Evolutionary conservation across 1,140 invertebrate species (phyloP).

Genomic region (Cherax quadricarinatus): DNA sequence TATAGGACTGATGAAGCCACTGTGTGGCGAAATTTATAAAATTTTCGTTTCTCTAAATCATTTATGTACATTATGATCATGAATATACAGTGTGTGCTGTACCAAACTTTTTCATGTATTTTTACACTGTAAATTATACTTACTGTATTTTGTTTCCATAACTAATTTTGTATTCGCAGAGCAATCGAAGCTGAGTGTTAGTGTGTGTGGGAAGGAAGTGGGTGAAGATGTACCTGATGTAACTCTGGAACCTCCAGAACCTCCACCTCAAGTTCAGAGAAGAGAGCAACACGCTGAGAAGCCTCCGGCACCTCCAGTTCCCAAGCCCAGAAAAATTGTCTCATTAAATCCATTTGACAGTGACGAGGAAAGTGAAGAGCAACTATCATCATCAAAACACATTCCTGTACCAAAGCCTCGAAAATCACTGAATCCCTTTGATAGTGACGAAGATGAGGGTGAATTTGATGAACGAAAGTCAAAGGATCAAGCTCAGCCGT

Average conservation of each 20-base stretch:
- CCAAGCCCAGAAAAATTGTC: slow-evolving; percentile 20
- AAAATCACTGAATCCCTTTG: slow-evolving; percentile 42
- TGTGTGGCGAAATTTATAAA: too few relatives aligned
- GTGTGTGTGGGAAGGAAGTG: background rate
- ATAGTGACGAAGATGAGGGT: slow-evolving; percentile 37
- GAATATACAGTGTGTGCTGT: too few relatives aligned
- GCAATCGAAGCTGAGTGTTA: background rate
- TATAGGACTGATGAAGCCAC: too few relatives aligned
- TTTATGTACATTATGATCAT: too few relatives aligned
- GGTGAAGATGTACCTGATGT: background rate
- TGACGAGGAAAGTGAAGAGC: background rate
- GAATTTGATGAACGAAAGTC: background rate
- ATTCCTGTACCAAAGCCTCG: slow-evolving; percentile 20
- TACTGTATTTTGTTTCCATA: too few relatives aligned
- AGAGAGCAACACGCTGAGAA: background rate
- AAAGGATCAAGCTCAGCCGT: background rate
- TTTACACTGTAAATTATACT: too few relatives aligned
- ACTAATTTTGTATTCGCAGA: background rate
- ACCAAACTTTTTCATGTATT: too few relatives aligned
- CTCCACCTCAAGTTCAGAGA: background rate
- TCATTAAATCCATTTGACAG: slow-evolving; percentile 32
- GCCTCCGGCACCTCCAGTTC: background rate
- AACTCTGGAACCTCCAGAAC: background rate
- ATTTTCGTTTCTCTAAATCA: too few relatives aligned
- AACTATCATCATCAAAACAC: background rate